These are phyloP conservation scores for Thecophora atra DNA, from an alignment of 2,888 invertebrate genomes.

Conservation along the genomic window DNA sequence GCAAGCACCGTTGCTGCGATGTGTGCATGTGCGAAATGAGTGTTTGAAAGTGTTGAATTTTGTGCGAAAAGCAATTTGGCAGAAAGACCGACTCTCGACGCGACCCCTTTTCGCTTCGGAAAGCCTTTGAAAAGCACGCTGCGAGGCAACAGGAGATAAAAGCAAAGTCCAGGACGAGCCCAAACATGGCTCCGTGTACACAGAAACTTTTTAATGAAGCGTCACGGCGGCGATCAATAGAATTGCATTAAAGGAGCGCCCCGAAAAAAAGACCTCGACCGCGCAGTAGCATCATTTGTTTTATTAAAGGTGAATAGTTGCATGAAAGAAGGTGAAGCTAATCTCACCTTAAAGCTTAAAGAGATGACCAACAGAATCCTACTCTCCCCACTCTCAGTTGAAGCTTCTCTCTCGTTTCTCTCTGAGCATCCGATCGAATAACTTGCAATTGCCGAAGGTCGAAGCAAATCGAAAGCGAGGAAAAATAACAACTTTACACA, in stretches of 20 bases:
- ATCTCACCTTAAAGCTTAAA: no score
- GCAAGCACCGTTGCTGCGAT: conserved; percentile 50
- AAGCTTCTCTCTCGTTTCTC: no score
- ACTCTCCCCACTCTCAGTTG: no score
- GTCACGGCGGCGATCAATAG: neutral
- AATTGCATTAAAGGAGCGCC: neutral
- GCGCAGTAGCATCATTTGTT: no score
- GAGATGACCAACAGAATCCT: no score
- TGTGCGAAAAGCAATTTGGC: conserved; percentile 32
- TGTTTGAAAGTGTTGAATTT: conserved; percentile 31
- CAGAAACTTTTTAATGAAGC: neutral
- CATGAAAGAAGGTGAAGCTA: no score
- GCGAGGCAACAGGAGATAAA: neutral
- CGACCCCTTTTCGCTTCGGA: neutral
- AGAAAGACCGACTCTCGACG: conserved; percentile 13
- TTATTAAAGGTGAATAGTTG: no score
- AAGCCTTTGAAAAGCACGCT: neutral
- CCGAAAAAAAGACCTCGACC: neutral
- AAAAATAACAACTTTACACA: no score
- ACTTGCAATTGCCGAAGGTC: no score
- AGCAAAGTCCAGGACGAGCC: neutral
- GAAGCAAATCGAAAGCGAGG: no score
- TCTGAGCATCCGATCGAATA: no score
- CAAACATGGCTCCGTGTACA: neutral
- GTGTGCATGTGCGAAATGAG: conserved; percentile 7